Percentiles rank a stretch among this genome's conserved stretches.
Conservation (phyloP, 2,113 vertebrate species). For the Hippocampus comes region DNA sequence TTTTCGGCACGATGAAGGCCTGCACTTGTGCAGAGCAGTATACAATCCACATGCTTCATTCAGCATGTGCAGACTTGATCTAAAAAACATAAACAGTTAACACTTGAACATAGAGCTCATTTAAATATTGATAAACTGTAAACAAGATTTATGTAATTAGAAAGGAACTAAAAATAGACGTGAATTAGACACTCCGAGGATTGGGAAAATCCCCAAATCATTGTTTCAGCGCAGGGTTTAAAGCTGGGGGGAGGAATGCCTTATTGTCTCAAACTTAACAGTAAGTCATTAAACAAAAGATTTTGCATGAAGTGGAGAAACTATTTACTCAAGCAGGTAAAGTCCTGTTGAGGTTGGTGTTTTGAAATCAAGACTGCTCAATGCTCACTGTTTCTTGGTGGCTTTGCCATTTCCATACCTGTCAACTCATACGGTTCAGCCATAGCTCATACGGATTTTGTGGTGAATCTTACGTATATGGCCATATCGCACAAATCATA, state of each 20-base stretch:
- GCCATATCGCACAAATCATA: too few species aligned
- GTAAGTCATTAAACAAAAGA: background rate
- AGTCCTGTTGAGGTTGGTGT: background rate
- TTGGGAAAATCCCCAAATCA: background rate
- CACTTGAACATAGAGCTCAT: background rate
- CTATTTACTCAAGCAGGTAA: background rate
- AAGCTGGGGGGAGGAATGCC: background rate
- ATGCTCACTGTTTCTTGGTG: background rate
- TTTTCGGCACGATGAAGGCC: background rate
- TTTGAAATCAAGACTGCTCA: background rate
- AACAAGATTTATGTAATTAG: background rate
- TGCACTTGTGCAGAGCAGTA: background rate
- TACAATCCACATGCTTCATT: background rate
- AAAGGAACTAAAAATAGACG: background rate
- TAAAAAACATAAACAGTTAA: background rate
- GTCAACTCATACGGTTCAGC: too few species aligned
- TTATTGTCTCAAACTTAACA: background rate
- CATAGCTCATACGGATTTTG: too few species aligned
- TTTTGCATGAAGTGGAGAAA: background rate
- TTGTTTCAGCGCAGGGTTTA: background rate
- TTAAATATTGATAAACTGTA: background rate
- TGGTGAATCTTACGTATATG: too few species aligned
- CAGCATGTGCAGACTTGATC: background rate
- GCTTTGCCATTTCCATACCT: background rate
- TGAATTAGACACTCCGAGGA: background rate